Base-by-base conservation (phyloP, 2,888 invertebrate genomes). In the Sinopyrophorus schimmeli region DNA sequence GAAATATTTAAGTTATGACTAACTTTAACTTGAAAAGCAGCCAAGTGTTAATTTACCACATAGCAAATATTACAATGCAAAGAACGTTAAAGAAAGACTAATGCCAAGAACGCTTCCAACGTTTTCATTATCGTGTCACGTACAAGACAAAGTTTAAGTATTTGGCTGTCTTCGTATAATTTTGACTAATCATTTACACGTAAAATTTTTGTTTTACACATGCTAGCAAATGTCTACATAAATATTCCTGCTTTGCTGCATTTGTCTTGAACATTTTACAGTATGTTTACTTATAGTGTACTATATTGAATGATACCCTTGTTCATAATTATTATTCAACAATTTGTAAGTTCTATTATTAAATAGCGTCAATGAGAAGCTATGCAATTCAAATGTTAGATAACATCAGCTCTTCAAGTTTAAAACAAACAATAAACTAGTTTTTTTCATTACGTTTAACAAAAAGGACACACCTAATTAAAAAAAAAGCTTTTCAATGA, bases 401-500 rank as follows among this genome's bases (percentile, higher is more conserved):
- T 23, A 23, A 12, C 4, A 34, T 21, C 21, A 14, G 34, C 20
- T 10, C 3, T 28, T 32, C 23, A 5, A 9, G 6, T 5, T 16
- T 11, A 17, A 26, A 38, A 26, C 38, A 38, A 38, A 38, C 16
- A 18, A n/a, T n/a, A n/a, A n/a, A n/a, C n/a, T n/a, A n/a, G n/a
- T n/a, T n/a, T n/a, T n/a, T n/a, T n/a, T n/a, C n/a, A n/a, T n/a
- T n/a, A n/a, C n/a, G n/a, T n/a, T n/a, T n/a, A n/a, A n/a, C 30
- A 21, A 41, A 28, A 21, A 15, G 21, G 31, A 18, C 31, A 15
- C 28, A 7, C 28, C 24, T 39, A 39, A 39, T 39, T 28, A n/a
- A n/a, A n/a, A n/a, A n/a, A 40, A 44, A 44, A 46, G 43, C 48
- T 46, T 21, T 39, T 24, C 46, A 43, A 24, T 35, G 41, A 41